Evolutionary conservation across 2,888 invertebrate species (phyloP).

Genomic region (Hoplodrina blanda): DNA sequence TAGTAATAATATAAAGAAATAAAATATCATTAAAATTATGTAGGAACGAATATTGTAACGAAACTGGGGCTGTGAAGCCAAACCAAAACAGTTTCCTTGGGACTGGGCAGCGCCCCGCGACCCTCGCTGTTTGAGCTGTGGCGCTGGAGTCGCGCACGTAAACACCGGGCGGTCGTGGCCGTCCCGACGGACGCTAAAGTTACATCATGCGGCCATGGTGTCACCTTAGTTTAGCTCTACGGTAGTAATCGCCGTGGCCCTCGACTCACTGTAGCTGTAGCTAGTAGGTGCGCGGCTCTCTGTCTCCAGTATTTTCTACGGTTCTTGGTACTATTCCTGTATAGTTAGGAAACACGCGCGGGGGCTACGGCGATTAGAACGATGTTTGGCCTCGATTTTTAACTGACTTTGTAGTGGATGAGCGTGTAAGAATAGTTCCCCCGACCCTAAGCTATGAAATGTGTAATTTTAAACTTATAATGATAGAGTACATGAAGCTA

Average conservation of each 20-base stretch:
- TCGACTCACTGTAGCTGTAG: conserved; percentile 49
- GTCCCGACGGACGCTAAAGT: conserved; percentile 79
- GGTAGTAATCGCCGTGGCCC: conserved; percentile 79
- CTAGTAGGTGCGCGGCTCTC: conserved; percentile 33
- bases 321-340: conserved; percentile 47
- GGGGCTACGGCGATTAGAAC: conserved; percentile 78
- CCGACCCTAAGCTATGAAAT: conserved; percentile 88
- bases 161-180: conserved; percentile 65
- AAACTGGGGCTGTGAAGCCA: conserved; percentile 86
- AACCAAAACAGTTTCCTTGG: conserved; percentile 81
- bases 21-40: conserved; percentile 77
- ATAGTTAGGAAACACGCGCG: conserved; percentile 52
- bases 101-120: conserved; percentile 65
- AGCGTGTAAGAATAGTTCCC: conserved; percentile 71
- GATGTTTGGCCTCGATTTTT: conserved; percentile 89
- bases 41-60: conserved; percentile 79
- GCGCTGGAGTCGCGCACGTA: not conserved
- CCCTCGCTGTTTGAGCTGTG: conserved; percentile 45
- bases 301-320: conserved; percentile 53
- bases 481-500: conserved; percentile 63
- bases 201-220: conserved; percentile 90
- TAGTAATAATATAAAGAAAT: conserved; percentile 66
- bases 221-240: conserved; percentile 80
- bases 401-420: conserved; percentile 75
- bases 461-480: conserved; percentile 82